These are phyloP conservation scores for Latrodectus geometricus DNA, from an alignment of 1,140 invertebrate species.

Conservation along the genomic window DNA sequence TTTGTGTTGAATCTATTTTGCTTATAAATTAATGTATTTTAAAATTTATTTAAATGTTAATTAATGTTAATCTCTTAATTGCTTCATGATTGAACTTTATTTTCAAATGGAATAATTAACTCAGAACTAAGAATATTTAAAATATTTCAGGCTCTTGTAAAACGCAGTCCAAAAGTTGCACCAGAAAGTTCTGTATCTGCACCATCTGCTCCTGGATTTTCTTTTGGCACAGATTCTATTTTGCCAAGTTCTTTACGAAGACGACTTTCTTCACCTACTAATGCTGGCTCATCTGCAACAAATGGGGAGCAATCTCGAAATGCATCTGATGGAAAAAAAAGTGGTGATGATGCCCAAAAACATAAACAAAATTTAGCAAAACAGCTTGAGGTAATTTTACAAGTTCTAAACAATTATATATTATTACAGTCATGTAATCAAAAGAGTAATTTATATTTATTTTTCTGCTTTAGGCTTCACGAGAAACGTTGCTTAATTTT, in stretches of 20 bases:
- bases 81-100: too few relatives aligned
- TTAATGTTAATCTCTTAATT: too few relatives aligned
- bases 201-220: conserved; percentile 66
- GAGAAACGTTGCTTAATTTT: conserved; percentile 51
- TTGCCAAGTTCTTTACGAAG: conserved; percentile 75
- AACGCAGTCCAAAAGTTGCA: conserved; percentile 75
- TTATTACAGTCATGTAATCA: background rate
- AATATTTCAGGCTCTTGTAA: conserved; percentile 76
- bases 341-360: conserved; percentile 72
- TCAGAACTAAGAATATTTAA: background rate
- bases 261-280: conserved; percentile 78
- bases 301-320: conserved; percentile 55
- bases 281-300: conserved; percentile 4
- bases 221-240: conserved; percentile 69
- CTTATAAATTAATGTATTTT: too few relatives aligned
- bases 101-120: too few relatives aligned
- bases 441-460: background rate
- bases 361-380: conserved; percentile 73
- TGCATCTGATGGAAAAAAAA: conserved; percentile 65
- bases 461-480: conserved; percentile 65
- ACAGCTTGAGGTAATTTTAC: conserved; percentile 70
- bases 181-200: conserved; percentile 64
- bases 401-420: background rate
- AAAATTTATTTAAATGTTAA: too few relatives aligned
- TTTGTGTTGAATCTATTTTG: too few relatives aligned